phyloP scores from a whole-genome alignment of 2,113 vertebrate genomes.

The Corvus cornix region DNA sequence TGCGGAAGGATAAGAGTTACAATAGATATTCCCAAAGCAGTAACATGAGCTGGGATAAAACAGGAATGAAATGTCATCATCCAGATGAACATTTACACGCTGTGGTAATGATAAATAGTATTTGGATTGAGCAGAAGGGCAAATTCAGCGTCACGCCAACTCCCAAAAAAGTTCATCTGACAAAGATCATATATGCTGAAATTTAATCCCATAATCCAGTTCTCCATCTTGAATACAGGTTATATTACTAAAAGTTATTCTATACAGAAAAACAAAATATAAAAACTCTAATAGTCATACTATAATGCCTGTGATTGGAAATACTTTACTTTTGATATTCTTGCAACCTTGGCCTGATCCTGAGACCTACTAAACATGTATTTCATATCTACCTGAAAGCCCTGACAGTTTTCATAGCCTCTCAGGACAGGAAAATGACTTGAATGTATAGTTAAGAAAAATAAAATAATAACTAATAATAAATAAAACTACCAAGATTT shows the following conservation, averaged over 20 bases:
- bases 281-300: background rate
- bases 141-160: constrained; percentile 10
- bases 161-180: background rate
- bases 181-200: background rate
- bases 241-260: background rate
- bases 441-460: background rate
- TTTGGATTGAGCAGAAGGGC: constrained; percentile 50
- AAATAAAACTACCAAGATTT: background rate
- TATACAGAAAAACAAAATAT: background rate
- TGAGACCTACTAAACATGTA: background rate
- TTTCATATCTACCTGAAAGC: background rate
- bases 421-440: background rate
- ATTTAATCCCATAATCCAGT: background rate
- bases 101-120: constrained; percentile 44
- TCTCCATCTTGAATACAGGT: background rate
- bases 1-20: constrained; percentile 27
- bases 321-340: background rate
- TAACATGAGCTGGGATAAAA: constrained; percentile 40
- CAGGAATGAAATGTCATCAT: background rate
- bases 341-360: background rate
- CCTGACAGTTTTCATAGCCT: background rate
- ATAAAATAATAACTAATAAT: background rate
- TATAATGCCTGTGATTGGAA: background rate
- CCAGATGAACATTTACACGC: background rate
- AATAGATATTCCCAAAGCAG: constrained; percentile 46